A percentile compares a stretch with the other conserved stretches of the same genome.
Evolutionary conservation across 2,113 vertebrate genomes (phyloP).

Genomic region (Nerophis lumbriciformis): DNA sequence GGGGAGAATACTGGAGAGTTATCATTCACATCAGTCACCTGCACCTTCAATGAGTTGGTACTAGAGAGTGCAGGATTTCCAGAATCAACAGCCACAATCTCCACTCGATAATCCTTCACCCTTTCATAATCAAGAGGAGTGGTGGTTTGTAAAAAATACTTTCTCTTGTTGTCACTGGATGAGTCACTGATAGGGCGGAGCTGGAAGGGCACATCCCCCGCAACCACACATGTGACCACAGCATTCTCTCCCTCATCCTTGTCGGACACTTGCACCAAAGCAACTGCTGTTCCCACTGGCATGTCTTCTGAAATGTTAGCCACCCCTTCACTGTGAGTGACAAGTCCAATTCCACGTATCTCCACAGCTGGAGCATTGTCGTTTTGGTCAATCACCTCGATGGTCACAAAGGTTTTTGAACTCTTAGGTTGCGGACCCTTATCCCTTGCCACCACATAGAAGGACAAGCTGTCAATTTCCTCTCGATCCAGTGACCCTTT

Average conservation of each 20-base stretch:
- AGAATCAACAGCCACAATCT: conserved; percentile 93
- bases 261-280: conserved; percentile 97
- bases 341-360: conserved; percentile 92
- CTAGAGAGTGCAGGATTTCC: conserved; percentile 96
- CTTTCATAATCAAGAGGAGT: conserved; percentile 89
- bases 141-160: conserved; percentile 98
- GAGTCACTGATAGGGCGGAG: conserved; percentile 91
- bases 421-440: conserved; percentile 92
- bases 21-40: conserved; percentile 93
- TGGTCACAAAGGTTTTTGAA: conserved; percentile 88
- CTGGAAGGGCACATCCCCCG: conserved; percentile 92
- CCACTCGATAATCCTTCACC: conserved; percentile 86
- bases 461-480: conserved; percentile 85
- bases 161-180: conserved; percentile 91
- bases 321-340: conserved; percentile 91
- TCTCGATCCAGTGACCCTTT: conserved; percentile 92
- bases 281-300: conserved; percentile 90
- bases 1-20: conserved; percentile 92
- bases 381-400: conserved; percentile 94
- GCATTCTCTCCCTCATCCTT: conserved; percentile 94
- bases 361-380: conserved; percentile 94
- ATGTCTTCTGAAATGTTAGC: conserved; percentile 97
- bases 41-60: conserved; percentile 94
- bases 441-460: conserved; percentile 91
- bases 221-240: conserved; percentile 95